Base-by-base conservation (phyloP, 2,113 vertebrate genomes). In the Tringa solitaria region DNA sequence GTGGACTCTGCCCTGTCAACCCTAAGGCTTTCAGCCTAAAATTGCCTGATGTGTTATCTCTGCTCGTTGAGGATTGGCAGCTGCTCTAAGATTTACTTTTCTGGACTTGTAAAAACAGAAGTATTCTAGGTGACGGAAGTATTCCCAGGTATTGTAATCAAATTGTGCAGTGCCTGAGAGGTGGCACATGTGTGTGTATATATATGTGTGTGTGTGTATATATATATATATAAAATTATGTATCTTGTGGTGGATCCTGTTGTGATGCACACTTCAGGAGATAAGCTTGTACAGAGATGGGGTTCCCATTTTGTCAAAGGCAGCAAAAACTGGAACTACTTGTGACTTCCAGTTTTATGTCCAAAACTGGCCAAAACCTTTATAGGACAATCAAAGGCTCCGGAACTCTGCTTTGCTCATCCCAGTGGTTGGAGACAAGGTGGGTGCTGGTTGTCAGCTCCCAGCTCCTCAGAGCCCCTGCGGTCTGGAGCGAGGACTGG, bases 361-460 rank as follows among this genome's bases (percentile, higher is more conserved):
- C 19, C 17, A 8, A 45, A 87, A 37, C 24, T 41, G 59, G 18
- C 32, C 50, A 30, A 39, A 77, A 24, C 22, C n/a, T 30, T 53
- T 33, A 1, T 4, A 48, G 46, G 23, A 48, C 28, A 7, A 0
- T 45, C 23, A 9, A 24, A 43, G 57, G 21, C 12, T 41, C 32
- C 41, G 22, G 6, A 37, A 32, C 8, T 51, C 12, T 61, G 39
- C 21, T 33, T 56, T 67, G 17, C 19, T 82, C 9, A 6, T 54
- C 1, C 0, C 2, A 0, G 35, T 24, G 13, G 57, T 32, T 48
- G 12, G 63, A 72, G 51, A 32, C 0, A 0, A 89, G n/a, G 23
- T 57, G 54, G n/a, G 20, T 21, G 65, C 56, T 61, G 65, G 19
- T 30, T 23, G 4, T 27, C 12, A 27, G 35, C 59, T 64, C 30